Base-by-base conservation (phyloP, 2,888 invertebrate genomes). In the Meliscaeva auricollis region DNA sequence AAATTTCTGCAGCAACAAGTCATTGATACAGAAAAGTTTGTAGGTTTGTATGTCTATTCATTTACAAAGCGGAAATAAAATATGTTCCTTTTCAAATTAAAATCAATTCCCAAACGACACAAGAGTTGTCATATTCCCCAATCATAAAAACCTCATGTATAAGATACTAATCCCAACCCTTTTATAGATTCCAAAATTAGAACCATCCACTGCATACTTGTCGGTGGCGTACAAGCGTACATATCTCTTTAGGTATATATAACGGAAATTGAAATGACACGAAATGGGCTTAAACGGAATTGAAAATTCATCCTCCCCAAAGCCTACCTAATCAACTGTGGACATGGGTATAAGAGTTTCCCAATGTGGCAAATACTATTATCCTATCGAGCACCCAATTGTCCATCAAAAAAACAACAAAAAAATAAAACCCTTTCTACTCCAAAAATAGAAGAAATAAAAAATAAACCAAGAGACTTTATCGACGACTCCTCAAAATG, bases 311-410 rank as follows among this genome's bases (percentile, higher is more conserved):
- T 76, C 62, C 81, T 72, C 20, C 41, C 41, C 32, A 66, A 84
- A 80, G 72, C 70, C 72, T 72, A 80, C 80, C 84, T 84, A 84
- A 84, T 84, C 84, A 84, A 75, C 79, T 66, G 69, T 56, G 54
- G 76, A 76, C 66, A 76, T 76, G 72, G 70, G 66, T 62, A 8
- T 13, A 44, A 62, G 64, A 30, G 64, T 64, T 15, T 60, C 15
- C 15, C n/a, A 44, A 62, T 62, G 68, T 41, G 44, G 56, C 35
- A 77, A 68, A 73, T 60, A 76, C 73, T 58, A 73, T 77, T 80
- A 70, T 76, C 72, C 75, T 54, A 72, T 76, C 80, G 64, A 64
- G 56, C 78, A 70, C 64, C 75, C 84, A 80, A 85, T 85, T 81
- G 85, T 85, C 85, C 85, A 81, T 85, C 84, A 66, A 84, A 75